phyloP scores from a whole-genome alignment of 2,888 invertebrate genomes.

The Caenorhabditis sinica region DNA sequence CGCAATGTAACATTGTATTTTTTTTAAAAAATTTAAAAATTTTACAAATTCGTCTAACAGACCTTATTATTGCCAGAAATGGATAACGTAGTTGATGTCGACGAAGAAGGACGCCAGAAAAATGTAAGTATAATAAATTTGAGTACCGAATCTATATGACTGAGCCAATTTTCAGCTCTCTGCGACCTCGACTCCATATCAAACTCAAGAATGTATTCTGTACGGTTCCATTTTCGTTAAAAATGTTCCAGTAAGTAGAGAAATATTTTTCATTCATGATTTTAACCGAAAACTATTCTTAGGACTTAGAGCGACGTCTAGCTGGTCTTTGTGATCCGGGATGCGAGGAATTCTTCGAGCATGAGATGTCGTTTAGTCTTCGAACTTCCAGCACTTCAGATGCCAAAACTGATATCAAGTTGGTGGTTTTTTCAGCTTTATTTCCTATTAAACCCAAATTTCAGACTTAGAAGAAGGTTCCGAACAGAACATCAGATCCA shows the following conservation, averaged over 20 bases:
- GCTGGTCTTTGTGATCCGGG: slow-evolving; percentile 76
- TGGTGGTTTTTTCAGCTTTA: no score
- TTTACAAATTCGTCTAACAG: not conserved
- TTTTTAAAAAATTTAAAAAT: no score
- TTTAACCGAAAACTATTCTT: slow-evolving; percentile 3
- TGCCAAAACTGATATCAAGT: slow-evolving; percentile 72
- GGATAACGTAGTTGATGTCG: slow-evolving; percentile 60
- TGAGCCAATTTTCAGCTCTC: slow-evolving; percentile 37
- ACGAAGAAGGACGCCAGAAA: slow-evolving; percentile 43
- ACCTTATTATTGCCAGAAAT: slow-evolving; percentile 19
- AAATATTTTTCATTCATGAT: not conserved
- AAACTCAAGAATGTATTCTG: slow-evolving; percentile 72
- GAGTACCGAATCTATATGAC: not conserved
- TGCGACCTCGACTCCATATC: slow-evolving; percentile 63
- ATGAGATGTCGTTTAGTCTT: slow-evolving; percentile 76
- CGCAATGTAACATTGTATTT: not conserved
- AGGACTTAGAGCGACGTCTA: slow-evolving; percentile 72
- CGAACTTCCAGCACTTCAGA: slow-evolving; percentile 44
- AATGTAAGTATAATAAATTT: slow-evolving; percentile 5
- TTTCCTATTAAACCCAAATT: not conserved
- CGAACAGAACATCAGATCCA: slow-evolving; percentile 59
- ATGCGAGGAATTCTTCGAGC: slow-evolving; percentile 72
- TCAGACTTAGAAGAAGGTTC: slow-evolving; percentile 73
- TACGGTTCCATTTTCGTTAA: slow-evolving; percentile 67
- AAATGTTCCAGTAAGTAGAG: slow-evolving; percentile 51